Evolutionary conservation across 2,797 vertebrate genomes (phyloP).

Genomic region (Furcifer pardalis): DNA sequence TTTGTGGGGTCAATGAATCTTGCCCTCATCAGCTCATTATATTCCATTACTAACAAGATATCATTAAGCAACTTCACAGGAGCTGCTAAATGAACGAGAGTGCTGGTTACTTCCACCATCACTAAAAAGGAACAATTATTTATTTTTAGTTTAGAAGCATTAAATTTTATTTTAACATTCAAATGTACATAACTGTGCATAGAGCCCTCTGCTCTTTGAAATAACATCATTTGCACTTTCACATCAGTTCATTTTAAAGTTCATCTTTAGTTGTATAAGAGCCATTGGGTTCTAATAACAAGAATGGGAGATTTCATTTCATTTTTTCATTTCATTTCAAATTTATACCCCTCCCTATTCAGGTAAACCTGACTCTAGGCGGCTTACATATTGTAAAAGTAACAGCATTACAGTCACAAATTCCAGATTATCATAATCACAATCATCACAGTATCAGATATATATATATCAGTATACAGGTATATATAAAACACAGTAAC

Average conservation of each 20-base stretch:
- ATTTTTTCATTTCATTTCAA: no score
- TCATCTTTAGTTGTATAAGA: not conserved
- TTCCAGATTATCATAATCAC: no score
- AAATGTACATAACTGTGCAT: constrained; percentile 31
- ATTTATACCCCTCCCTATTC: no score
- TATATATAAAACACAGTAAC: no score
- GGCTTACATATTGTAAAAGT: no score
- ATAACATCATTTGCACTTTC: constrained; percentile 9
- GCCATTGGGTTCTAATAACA: not conserved
- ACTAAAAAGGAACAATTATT: constrained; percentile 42
- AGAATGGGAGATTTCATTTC: not conserved
- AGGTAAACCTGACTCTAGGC: no score
- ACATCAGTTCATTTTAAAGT: constrained; percentile 12
- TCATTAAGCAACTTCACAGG: constrained; percentile 70
- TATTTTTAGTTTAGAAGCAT: constrained; percentile 35
- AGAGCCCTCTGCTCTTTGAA: constrained; percentile 14
- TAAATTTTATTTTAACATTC: constrained; percentile 28
- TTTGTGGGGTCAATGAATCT: constrained; percentile 78
- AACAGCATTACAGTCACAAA: no score
- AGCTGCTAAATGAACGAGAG: constrained; percentile 50
- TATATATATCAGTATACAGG: no score
- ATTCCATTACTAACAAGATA: constrained; percentile 73
- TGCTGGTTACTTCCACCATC: constrained; percentile 17
- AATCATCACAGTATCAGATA: no score
- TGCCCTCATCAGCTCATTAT: constrained; percentile 78